Evolutionary conservation across 2,888 invertebrate genomes (phyloP).

Genomic region (Biston stratarius): DNA sequence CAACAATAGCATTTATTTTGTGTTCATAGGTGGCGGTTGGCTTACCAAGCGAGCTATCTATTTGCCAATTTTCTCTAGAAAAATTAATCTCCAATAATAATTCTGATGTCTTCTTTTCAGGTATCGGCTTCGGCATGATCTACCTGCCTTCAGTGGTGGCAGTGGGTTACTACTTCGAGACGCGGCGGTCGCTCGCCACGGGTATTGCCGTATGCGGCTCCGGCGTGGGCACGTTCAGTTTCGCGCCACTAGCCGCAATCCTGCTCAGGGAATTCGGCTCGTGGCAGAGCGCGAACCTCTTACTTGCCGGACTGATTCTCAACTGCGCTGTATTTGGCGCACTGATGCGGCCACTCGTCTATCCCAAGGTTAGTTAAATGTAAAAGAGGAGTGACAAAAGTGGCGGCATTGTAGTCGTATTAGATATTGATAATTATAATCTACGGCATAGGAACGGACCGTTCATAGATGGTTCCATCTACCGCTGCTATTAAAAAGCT

Average conservation of each 20-base stretch:
- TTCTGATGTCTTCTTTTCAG: conserved; percentile 76
- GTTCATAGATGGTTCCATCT: no score
- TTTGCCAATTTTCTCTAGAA: neutral
- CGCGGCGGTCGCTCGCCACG: conserved; percentile 96
- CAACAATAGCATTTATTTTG: no score
- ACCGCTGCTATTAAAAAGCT: no score
- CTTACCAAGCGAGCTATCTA: no score
- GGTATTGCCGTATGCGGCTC: conserved; percentile 98
- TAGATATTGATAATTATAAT: no score
- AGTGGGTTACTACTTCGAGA: conserved; percentile 99
- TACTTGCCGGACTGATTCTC: conserved; percentile 96
- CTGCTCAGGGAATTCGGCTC: conserved; percentile 91
- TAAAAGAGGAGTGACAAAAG: neutral
- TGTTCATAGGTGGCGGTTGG: no score
- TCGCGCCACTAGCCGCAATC: conserved; percentile 95
- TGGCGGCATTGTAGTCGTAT: no score
- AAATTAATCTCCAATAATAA: neutral
- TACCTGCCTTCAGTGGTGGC: conserved; percentile 98
- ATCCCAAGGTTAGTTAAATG: conserved; percentile 86
- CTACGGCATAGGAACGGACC: no score
- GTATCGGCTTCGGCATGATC: conserved; percentile 96
- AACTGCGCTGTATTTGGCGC: conserved; percentile 96
- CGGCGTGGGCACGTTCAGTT: conserved; percentile 96
- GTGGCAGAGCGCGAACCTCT: conserved; percentile 96
- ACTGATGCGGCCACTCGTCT: conserved; percentile 92